phyloP scores from a whole-genome alignment of 2,888 invertebrate genomes.

The Eucriotettix oculatus region DNA sequence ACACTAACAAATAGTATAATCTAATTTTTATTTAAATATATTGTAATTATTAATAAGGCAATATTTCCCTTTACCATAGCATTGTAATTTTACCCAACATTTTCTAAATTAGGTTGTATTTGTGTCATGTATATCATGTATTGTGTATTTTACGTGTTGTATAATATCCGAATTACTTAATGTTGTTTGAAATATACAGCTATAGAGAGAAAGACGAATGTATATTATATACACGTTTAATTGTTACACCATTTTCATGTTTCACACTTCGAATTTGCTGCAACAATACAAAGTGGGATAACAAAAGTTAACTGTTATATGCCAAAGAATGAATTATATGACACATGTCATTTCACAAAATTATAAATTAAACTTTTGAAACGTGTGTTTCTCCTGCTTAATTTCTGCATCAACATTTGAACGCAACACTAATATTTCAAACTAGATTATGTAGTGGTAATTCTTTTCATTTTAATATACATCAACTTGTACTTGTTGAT shows the following conservation, averaged over 20 bases:
- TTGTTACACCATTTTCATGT: not conserved
- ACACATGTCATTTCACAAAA: not conserved
- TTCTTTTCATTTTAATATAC: too few species aligned
- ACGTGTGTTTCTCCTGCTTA: too few species aligned
- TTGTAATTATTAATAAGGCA: constrained; percentile 5
- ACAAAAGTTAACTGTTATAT: not conserved
- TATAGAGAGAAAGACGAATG: not conserved
- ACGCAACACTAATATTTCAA: too few species aligned
- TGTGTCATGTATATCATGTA: not conserved
- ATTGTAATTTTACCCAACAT: not conserved
- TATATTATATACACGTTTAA: not conserved
- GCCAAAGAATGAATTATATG: not conserved
- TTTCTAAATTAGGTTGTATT: not conserved
- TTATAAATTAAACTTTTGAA: too few species aligned
- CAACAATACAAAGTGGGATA: not conserved
- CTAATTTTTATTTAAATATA: constrained; percentile 7
- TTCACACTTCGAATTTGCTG: not conserved
- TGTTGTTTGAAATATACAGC: not conserved
- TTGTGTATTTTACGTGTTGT: not conserved
- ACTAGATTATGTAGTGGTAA: too few species aligned
- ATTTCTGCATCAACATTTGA: too few species aligned
- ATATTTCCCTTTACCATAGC: not conserved
- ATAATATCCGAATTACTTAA: not conserved
- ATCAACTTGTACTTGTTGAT: too few species aligned
- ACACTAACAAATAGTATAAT: constrained; percentile 5